Percentiles rank a stretch among this genome's conserved stretches.
These are phyloP conservation scores for Ptychochromis oligacanthus DNA, from an alignment of 2,113 vertebrate species.

Conservation along the genomic window DNA sequence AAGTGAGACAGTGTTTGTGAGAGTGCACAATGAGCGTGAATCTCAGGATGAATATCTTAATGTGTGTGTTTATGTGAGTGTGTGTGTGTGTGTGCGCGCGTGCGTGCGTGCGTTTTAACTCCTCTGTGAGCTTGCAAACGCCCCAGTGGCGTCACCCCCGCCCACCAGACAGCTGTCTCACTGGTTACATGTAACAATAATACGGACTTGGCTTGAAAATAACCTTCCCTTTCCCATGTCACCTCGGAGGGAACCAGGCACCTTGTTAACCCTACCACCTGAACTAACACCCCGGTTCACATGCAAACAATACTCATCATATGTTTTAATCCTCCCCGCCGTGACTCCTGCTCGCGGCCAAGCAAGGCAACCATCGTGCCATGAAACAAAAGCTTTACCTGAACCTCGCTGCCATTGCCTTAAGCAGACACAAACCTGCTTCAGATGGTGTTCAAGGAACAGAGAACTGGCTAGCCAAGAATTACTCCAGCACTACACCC, in stretches of 20 bases:
- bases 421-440: neutral
- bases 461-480: neutral
- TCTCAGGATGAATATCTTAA: slow-evolving; percentile 48
- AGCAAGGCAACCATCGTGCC: neutral
- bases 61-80: too few species aligned
- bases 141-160: slow-evolving; percentile 65
- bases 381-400: slow-evolving; percentile 23
- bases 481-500: neutral
- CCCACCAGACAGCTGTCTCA: slow-evolving; percentile 69
- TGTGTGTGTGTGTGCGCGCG: too few species aligned
- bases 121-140: slow-evolving; percentile 56
- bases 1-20: slow-evolving; percentile 11
- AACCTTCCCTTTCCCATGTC: slow-evolving; percentile 60
- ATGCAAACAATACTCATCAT: slow-evolving; percentile 56
- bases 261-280: slow-evolving; percentile 76
- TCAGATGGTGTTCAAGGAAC: neutral
- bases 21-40: slow-evolving; percentile 37
- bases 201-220: slow-evolving; percentile 70
- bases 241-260: slow-evolving; percentile 61
- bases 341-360: neutral
- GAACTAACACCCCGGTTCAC: slow-evolving; percentile 66
- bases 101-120: slow-evolving; percentile 38
- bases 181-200: slow-evolving; percentile 76
- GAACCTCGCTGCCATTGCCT: neutral
- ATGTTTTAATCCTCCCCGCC: neutral